Conservation (phyloP, 2,797 vertebrate genomes). For the Cyclura pinguis region DNA sequence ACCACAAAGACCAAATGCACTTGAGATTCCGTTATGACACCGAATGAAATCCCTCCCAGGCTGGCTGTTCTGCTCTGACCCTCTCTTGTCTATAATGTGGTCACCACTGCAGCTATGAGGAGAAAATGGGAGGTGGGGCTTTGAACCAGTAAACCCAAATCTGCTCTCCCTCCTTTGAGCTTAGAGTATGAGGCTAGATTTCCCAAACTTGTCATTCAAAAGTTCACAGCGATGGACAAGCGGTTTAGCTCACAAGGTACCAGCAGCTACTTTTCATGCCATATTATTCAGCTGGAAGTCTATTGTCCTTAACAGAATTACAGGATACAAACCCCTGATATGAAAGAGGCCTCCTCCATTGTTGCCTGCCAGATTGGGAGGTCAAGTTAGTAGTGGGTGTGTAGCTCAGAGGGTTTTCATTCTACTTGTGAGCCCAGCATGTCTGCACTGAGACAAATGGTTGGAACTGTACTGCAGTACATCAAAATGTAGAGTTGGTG, state of each 20-base stretch:
- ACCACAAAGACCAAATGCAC: slow-evolving; percentile 8
- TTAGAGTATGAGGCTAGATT: accelerated
- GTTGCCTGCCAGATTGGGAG: not conserved
- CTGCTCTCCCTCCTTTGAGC: slow-evolving; percentile 8
- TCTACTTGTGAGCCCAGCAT: not conserved
- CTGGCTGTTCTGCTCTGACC: not conserved
- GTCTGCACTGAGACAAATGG: not conserved
- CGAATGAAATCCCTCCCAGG: not conserved
- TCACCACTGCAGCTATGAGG: accelerated
- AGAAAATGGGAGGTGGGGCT: not conserved
- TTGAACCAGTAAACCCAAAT: not conserved
- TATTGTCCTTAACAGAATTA: slow-evolving; percentile 12
- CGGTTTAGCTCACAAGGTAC: not conserved
- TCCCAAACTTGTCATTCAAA: not conserved
- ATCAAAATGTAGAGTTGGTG: not conserved
- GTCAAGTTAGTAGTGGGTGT: too few relatives aligned
- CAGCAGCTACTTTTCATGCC: slow-evolving; percentile 2
- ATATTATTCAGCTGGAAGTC: slow-evolving; percentile 4
- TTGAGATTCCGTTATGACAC: not conserved
- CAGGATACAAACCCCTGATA: not conserved
- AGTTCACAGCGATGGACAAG: slow-evolving; percentile 1
- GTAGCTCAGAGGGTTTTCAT: not conserved
- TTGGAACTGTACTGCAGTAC: not conserved
- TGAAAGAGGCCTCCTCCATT: too few relatives aligned
- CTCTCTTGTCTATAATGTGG: not conserved